Conservation (phyloP, 2,888 invertebrate species). For the Microplitis manilae region DNA sequence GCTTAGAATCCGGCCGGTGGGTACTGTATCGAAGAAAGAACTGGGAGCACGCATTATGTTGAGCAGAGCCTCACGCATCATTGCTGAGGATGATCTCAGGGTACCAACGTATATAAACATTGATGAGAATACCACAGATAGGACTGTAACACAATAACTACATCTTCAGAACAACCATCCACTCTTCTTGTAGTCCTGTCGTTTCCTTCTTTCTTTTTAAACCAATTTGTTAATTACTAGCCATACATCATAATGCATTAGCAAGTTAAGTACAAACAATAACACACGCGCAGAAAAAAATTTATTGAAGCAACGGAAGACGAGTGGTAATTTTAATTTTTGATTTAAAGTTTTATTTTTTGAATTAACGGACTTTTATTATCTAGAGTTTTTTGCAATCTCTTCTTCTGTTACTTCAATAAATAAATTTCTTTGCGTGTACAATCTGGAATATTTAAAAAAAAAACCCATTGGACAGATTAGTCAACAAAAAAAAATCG, state of each 20-base stretch:
- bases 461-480: not conserved
- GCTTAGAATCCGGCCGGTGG: slow-evolving; percentile 77
- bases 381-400: too few species aligned
- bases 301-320: too few species aligned
- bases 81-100: slow-evolving; percentile 69
- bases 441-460: not conserved
- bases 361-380: too few species aligned
- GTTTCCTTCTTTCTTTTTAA: not conserved
- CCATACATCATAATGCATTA: too few species aligned
- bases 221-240: too few species aligned
- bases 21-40: slow-evolving; percentile 77
- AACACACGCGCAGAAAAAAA: not conserved
- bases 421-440: too few species aligned
- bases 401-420: too few species aligned
- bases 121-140: slow-evolving; percentile 79
- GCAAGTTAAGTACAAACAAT: not conserved
- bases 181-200: not conserved
- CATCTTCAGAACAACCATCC: slow-evolving; percentile 14
- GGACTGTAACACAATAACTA: slow-evolving; percentile 73
- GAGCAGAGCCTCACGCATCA: slow-evolving; percentile 73
- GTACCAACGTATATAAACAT: slow-evolving; percentile 80
- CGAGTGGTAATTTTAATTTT: too few species aligned
- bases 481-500: not conserved
- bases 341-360: too few species aligned
- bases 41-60: slow-evolving; percentile 74